Conservation (phyloP, 2,888 invertebrate genomes). For the Desoria tigrina region DNA sequence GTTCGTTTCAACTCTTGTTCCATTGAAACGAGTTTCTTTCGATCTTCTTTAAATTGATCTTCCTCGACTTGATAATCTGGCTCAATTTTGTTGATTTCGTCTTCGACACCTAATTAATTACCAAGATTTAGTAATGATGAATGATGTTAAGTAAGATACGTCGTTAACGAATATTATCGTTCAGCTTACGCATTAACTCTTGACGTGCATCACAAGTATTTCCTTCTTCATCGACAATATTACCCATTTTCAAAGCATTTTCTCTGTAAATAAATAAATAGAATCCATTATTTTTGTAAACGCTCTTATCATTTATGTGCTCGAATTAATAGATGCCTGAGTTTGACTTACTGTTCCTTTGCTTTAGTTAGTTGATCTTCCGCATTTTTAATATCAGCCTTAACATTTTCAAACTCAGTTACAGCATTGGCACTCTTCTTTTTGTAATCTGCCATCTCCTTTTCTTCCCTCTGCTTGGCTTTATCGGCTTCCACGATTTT, state of each 20-base stretch:
- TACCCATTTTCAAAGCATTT: conserved; percentile 31
- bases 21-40: conserved; percentile 10
- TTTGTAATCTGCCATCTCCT: conserved; percentile 64
- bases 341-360: conserved; percentile 44
- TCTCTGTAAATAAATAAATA: conserved; percentile 25
- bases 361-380: conserved; percentile 56
- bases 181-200: conserved; percentile 27
- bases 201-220: conserved; percentile 28
- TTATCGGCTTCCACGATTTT: conserved; percentile 66
- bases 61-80: conserved; percentile 40
- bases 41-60: conserved; percentile 30
- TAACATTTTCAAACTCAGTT: conserved; percentile 62
- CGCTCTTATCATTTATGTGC: neutral
- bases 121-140: neutral
- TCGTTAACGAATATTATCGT: too few relatives aligned
- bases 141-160: too few relatives aligned
- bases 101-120: conserved; percentile 16
- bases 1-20: conserved; percentile 35
- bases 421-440: conserved; percentile 61
- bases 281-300: neutral
- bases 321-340: too few relatives aligned
- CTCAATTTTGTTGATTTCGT: conserved; percentile 41
- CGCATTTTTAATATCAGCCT: conserved; percentile 64
- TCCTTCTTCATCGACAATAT: conserved; percentile 36
- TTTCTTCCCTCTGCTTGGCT: conserved; percentile 69